phyloP scores from a whole-genome alignment of 1,140 invertebrate species.

The Anagrus nilaparvatae region DNA sequence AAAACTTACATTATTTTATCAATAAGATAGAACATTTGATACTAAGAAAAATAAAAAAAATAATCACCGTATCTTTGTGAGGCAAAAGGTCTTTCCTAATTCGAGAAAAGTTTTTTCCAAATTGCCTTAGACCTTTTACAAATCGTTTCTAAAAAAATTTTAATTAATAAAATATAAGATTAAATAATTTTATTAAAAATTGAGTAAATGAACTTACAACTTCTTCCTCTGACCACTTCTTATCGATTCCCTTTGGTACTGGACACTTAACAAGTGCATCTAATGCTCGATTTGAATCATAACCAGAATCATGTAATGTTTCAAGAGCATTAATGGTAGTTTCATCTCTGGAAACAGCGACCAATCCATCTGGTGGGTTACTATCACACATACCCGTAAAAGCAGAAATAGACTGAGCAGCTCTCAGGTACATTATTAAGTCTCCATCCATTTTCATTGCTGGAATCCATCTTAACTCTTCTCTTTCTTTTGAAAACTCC shows the following conservation, averaged over 20 bases:
- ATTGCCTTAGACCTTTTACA: conserved; percentile 93
- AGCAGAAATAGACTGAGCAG: conserved; percentile 89
- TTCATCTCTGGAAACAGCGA: conserved; percentile 91
- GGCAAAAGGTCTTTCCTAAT: conserved; percentile 93
- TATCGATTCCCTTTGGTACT: conserved; percentile 91
- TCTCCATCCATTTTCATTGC: conserved; percentile 85
- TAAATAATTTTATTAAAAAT: background rate
- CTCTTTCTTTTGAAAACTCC: conserved; percentile 63
- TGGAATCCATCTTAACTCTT: conserved; percentile 89
- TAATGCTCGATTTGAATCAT: conserved; percentile 89
- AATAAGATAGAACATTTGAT: background rate
- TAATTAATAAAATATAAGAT: conserved; percentile 7
- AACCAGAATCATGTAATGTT: conserved; percentile 86
- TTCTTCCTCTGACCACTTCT: conserved; percentile 97
- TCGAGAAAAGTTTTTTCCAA: conserved; percentile 99
- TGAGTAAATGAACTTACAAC: conserved; percentile 48
- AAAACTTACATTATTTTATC: background rate
- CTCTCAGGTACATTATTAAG: conserved; percentile 93
- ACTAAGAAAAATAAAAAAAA: conserved; percentile 1
- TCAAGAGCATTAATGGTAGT: conserved; percentile 96
- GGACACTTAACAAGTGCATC: conserved; percentile 95
- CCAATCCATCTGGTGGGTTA: conserved; percentile 89
- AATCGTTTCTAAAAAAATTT: conserved; percentile 69
- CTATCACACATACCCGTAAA: conserved; percentile 98
- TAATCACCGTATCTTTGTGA: conserved; percentile 82